Percentiles rank a stretch among this genome's conserved stretches.
These are phyloP conservation scores for Nothobranchius kuhntae DNA, from an alignment of 2,113 vertebrate species.

Conservation along the genomic window DNA sequence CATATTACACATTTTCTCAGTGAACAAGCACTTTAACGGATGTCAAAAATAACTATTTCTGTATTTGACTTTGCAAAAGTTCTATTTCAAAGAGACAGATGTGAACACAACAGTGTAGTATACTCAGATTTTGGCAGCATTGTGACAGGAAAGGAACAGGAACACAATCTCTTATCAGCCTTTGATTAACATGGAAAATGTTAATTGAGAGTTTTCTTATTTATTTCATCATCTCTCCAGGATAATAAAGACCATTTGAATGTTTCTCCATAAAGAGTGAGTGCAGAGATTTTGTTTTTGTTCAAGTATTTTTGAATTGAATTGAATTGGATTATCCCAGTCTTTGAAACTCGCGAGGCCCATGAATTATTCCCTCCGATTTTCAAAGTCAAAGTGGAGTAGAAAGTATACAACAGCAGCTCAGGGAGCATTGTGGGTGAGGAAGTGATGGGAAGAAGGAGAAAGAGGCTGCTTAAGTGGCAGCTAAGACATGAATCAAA, in stretches of 20 bases:
- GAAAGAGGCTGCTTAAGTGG: constrained; percentile 34
- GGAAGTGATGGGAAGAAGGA: constrained; percentile 8
- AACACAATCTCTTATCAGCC: constrained; percentile 40
- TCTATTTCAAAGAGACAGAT: constrained; percentile 21
- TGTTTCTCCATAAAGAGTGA: constrained; percentile 23
- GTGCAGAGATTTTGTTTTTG: too few species aligned
- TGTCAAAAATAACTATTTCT: neutral
- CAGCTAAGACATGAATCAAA: constrained; percentile 54
- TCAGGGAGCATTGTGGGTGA: constrained; percentile 51
- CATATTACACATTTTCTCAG: too few species aligned
- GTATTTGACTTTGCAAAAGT: constrained; percentile 19
- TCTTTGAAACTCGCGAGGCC: constrained; percentile 68
- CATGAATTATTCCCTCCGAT: constrained; percentile 82
- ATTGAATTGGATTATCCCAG: constrained; percentile 46
- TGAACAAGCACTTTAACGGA: too few species aligned
- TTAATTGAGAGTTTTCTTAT: constrained; percentile 45
- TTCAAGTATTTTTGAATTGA: too few species aligned
- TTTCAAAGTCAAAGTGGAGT: constrained; percentile 82
- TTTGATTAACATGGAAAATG: constrained; percentile 62
- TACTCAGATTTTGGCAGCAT: constrained; percentile 32
- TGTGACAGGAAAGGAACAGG: constrained; percentile 42
- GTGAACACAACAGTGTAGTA: constrained; percentile 20
- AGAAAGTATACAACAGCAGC: constrained; percentile 78
- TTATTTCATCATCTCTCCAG: constrained; percentile 43
- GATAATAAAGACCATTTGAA: constrained; percentile 50